These are phyloP conservation scores for Ovis aries DNA, from an alignment of 2,113 vertebrate genomes.

Conservation along the genomic window DNA sequence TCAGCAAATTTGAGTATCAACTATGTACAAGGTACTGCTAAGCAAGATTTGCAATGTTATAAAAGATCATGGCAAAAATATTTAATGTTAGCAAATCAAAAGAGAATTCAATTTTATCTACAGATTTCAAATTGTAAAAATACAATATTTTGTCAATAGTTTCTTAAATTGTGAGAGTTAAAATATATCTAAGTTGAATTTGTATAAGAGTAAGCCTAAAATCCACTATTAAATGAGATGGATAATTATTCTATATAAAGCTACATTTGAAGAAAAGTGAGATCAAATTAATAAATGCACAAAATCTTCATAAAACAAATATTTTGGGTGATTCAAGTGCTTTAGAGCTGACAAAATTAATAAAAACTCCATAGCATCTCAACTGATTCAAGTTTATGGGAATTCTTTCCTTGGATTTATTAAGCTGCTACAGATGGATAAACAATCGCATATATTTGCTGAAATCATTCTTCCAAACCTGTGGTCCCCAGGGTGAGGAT, in stretches of 20 bases:
- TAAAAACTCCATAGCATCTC: not conserved
- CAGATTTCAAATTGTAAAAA: not conserved
- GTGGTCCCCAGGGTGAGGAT: not conserved
- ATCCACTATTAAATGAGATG: not conserved
- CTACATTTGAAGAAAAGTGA: not conserved
- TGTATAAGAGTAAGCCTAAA: not conserved
- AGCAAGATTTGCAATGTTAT: not conserved
- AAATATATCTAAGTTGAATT: not conserved
- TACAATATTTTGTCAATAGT: not conserved
- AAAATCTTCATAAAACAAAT: not conserved
- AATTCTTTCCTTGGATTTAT: not conserved
- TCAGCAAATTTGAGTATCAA: not conserved
- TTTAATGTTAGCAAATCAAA: not conserved
- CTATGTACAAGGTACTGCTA: not conserved
- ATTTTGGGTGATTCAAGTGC: not conserved
- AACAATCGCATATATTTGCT: constrained; percentile 41
- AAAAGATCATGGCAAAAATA: not conserved
- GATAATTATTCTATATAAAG: not conserved
- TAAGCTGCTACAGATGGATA: constrained; percentile 46
- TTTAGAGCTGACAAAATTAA: not conserved
- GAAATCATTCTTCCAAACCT: not conserved
- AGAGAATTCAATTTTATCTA: not conserved
- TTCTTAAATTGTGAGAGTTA: not conserved
- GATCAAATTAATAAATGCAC: not conserved
- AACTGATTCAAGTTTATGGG: not conserved